A percentile compares a stretch with the other conserved stretches of the same genome.
Conservation (phyloP, 1,140 invertebrate species). For the Triops longicaudatus region DNA sequence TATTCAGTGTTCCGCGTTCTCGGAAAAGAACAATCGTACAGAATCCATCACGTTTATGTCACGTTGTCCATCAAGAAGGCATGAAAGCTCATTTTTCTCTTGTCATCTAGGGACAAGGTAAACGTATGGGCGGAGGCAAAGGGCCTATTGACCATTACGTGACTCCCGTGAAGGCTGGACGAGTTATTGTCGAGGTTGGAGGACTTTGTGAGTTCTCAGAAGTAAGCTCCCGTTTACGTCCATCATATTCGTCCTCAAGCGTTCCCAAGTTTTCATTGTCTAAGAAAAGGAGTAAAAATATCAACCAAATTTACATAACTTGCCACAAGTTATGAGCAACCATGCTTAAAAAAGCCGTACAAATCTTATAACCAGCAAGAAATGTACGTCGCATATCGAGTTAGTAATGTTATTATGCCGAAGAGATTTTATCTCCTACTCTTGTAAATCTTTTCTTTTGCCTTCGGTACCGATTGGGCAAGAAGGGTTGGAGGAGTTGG, state of each 20-base stretch:
- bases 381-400: not conserved
- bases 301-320: slow-evolving; percentile 27
- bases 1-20: too few relatives aligned
- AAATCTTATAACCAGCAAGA: slow-evolving; percentile 22
- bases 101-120: slow-evolving; percentile 59
- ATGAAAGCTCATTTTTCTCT: not conserved
- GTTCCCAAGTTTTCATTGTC: not conserved
- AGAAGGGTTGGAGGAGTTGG: too few relatives aligned
- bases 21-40: not conserved
- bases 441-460: too few relatives aligned
- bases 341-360: not conserved
- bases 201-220: slow-evolving; percentile 81
- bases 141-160: slow-evolving; percentile 91
- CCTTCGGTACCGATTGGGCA: too few relatives aligned
- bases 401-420: too few relatives aligned
- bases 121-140: slow-evolving; percentile 93
- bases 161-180: slow-evolving; percentile 78
- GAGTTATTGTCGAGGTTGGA: slow-evolving; percentile 92
- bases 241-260: slow-evolving; percentile 17
- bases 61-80: not conserved
- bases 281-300: not conserved
- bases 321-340: slow-evolving; percentile 8
- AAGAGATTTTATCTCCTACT: too few relatives aligned
- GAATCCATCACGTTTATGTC: not conserved
- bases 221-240: slow-evolving; percentile 43